A percentile compares a stretch with the other conserved stretches of the same genome.
These are phyloP conservation scores for Corynorhinus townsendii DNA, from an alignment of 2,113 vertebrate species.

Conservation along the genomic window DNA sequence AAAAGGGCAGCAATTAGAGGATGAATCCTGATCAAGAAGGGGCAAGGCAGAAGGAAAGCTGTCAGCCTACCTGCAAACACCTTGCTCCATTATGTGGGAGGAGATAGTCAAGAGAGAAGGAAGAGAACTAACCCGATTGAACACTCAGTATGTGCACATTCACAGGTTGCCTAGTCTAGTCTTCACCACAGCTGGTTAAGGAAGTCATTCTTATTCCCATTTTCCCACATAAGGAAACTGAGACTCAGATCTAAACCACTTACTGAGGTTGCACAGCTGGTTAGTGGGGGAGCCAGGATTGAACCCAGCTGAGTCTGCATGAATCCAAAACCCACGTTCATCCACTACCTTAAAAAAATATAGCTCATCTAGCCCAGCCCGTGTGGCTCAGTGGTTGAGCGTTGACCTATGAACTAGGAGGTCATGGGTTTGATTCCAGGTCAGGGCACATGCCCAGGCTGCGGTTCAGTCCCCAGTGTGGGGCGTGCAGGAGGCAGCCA, in stretches of 20 bases:
- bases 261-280: not conserved
- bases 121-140: not conserved
- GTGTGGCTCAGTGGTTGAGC: too few species aligned
- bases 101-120: not conserved
- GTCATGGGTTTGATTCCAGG: too few species aligned
- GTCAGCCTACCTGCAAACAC: not conserved
- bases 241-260: not conserved
- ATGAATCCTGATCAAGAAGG: not conserved
- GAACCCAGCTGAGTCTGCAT: not conserved
- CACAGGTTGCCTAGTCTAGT: not conserved
- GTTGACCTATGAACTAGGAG: too few species aligned
- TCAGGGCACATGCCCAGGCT: too few species aligned
- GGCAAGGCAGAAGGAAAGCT: not conserved
- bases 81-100: not conserved
- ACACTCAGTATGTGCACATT: not conserved
- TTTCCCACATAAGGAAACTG: conserved; percentile 20
- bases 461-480: too few species aligned
- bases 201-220: not conserved
- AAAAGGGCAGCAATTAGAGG: not conserved
- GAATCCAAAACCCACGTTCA: not conserved
- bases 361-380: not conserved
- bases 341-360: not conserved
- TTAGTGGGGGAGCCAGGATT: not conserved
- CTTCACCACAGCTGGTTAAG: not conserved
- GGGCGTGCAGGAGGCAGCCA: too few species aligned